Percentiles rank a stretch among this genome's conserved stretches.
Conservation (phyloP, 2,888 invertebrate genomes). For the Blastobasis lacticolella region DNA sequence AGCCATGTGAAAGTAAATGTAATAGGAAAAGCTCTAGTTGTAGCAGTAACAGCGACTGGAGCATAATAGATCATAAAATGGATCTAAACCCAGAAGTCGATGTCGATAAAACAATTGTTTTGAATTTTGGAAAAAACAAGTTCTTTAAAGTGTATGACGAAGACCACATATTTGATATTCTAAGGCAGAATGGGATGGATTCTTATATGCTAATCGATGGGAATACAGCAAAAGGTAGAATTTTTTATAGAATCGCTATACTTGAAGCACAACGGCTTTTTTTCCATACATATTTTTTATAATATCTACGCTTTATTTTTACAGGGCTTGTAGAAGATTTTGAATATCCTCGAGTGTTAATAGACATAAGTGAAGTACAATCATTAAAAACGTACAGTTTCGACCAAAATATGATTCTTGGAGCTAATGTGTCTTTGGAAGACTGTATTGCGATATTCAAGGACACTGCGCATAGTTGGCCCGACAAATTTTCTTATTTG, state of each 20-base stretch:
- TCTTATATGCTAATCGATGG: constrained; percentile 78
- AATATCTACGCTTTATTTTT: constrained; percentile 11
- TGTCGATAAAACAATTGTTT: constrained; percentile 43
- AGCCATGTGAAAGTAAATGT: constrained; percentile 18
- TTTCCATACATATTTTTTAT: not conserved
- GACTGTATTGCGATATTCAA: constrained; percentile 67
- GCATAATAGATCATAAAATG: constrained; percentile 27
- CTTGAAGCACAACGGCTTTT: not conserved
- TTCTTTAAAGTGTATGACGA: constrained; percentile 66
- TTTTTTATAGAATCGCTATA: not conserved
- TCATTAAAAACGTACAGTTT: constrained; percentile 37
- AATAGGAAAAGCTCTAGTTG: constrained; percentile 36
- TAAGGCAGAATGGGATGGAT: constrained; percentile 48
- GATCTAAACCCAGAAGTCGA: constrained; percentile 1
- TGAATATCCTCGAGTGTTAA: constrained; percentile 38
- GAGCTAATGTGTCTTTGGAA: constrained; percentile 74
- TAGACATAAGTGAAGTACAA: constrained; percentile 49
- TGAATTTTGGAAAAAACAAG: constrained; percentile 57
- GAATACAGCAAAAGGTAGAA: constrained; percentile 81
- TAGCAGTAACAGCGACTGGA: constrained; percentile 42
- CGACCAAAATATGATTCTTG: constrained; percentile 65
- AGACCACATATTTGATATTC: constrained; percentile 60
- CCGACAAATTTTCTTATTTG: constrained; percentile 66
- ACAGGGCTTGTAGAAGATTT: constrained; percentile 45
- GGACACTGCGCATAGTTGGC: constrained; percentile 35